Percentiles rank a stretch among this genome's conserved stretches.
These are phyloP conservation scores for Drosophila sp. DNA, from an alignment of 1,140 invertebrate genomes.

Conservation along the genomic window DNA sequence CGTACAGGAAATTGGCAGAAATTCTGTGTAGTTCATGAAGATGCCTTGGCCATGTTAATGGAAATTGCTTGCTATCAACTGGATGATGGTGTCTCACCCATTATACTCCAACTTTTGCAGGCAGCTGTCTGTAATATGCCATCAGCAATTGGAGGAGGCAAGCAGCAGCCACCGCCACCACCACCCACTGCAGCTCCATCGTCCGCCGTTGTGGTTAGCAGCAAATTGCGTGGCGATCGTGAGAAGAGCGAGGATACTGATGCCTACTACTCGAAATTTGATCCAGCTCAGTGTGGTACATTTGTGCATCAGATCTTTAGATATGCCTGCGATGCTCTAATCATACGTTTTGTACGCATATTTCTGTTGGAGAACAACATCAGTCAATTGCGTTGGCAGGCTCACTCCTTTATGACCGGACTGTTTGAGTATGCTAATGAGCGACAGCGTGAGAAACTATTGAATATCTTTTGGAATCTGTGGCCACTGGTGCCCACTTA, in stretches of 20 bases:
- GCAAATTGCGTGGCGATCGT: slow-evolving; percentile 85
- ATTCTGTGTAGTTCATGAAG: slow-evolving; percentile 91
- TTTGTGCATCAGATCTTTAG: slow-evolving; percentile 90
- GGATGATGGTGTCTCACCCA: slow-evolving; percentile 96
- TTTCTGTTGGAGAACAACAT: slow-evolving; percentile 97
- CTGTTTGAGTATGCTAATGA: slow-evolving; percentile 93
- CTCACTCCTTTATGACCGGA: slow-evolving; percentile 93
- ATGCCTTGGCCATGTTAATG: slow-evolving; percentile 91
- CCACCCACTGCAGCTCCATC: slow-evolving; percentile 4
- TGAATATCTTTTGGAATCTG: slow-evolving; percentile 94
- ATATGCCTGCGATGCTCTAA: slow-evolving; percentile 87
- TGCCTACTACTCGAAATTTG: slow-evolving; percentile 86
- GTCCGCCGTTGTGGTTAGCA: slow-evolving; percentile 23
- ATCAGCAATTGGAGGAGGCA: slow-evolving; percentile 32
- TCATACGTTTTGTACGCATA: slow-evolving; percentile 93
- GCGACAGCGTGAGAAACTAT: slow-evolving; percentile 89
- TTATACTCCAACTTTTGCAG: slow-evolving; percentile 94
- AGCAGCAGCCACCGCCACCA: slow-evolving; percentile 51
- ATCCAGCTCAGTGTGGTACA: slow-evolving; percentile 88
- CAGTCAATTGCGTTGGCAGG: slow-evolving; percentile 96
- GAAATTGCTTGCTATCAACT: slow-evolving; percentile 90
- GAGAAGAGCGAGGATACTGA: slow-evolving; percentile 89
- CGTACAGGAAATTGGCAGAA: slow-evolving; percentile 98
- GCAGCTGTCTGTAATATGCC: slow-evolving; percentile 89
- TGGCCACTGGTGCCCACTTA: slow-evolving; percentile 96